Percentiles rank a stretch among this genome's conserved stretches.
Conservation (phyloP, 1,140 invertebrate genomes). For the Pseudachorutes palmiensis region DNA sequence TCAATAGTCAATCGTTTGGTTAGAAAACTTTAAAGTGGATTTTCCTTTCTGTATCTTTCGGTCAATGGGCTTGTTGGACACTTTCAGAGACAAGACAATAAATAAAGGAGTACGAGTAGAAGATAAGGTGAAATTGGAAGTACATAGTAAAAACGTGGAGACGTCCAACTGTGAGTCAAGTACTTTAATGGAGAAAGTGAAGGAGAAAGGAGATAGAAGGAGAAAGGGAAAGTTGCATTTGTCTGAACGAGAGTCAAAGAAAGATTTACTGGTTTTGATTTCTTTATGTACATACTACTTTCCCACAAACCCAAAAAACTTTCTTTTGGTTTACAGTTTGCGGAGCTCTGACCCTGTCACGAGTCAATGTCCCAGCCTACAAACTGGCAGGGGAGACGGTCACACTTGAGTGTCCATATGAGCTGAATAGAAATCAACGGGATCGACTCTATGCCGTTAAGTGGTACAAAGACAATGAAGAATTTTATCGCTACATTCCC, state of each 20-base stretch:
- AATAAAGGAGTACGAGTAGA: neutral
- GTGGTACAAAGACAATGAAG: conserved; percentile 57
- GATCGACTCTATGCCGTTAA: conserved; percentile 35
- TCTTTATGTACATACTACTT: neutral
- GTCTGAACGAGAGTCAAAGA: neutral
- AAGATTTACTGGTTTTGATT: conserved; percentile 9
- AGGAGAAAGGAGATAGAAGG: neutral
- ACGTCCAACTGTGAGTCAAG: conserved; percentile 4
- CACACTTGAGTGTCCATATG: conserved; percentile 54
- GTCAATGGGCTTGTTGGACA: conserved; percentile 8
- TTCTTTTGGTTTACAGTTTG: conserved; percentile 1
- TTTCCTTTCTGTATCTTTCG: neutral
- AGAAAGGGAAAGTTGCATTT: conserved; percentile 3
- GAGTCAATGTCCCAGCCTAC: conserved; percentile 61
- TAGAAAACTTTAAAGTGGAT: conserved; percentile 6
- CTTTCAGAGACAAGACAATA: neutral
- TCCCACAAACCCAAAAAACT: neutral
- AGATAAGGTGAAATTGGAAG: conserved; percentile 7
- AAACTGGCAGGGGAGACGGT: conserved; percentile 60
- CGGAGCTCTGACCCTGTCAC: conserved; percentile 50
- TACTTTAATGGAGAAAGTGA: conserved; percentile 11
- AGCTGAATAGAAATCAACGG: conserved; percentile 23
- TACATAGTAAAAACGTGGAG: neutral
- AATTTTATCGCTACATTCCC: conserved; percentile 70
- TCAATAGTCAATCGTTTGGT: conserved; percentile 1